These are phyloP conservation scores for Drosophila nikananu DNA, from an alignment of 1,140 invertebrate genomes.

Conservation along the genomic window DNA sequence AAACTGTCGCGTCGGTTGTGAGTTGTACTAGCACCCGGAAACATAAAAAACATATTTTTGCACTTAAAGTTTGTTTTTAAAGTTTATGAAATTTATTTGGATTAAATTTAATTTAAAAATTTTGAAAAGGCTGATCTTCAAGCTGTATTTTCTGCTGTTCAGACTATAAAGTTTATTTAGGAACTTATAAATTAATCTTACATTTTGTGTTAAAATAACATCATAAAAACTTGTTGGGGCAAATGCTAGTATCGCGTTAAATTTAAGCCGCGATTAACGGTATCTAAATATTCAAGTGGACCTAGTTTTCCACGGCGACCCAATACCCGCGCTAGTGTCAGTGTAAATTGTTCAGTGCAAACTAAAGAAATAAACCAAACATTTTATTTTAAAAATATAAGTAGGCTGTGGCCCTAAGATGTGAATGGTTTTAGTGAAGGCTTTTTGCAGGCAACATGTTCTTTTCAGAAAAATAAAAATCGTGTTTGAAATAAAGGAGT, in stretches of 20 bases:
- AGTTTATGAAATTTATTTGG: slow-evolving; percentile 16
- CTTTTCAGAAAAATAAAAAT: neutral
- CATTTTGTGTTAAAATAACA: neutral
- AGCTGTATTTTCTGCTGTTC: neutral
- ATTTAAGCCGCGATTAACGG: slow-evolving; percentile 37
- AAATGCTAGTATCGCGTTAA: neutral
- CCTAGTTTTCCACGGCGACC: slow-evolving; percentile 1
- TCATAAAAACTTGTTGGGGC: neutral
- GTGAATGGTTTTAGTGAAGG: neutral
- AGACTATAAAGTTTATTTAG: neutral
- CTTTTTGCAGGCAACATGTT: neutral
- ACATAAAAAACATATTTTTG: neutral
- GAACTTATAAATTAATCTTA: neutral
- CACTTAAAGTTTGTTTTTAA: neutral
- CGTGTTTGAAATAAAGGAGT: too few relatives aligned
- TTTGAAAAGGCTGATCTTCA: neutral
- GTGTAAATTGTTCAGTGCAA: slow-evolving; percentile 7
- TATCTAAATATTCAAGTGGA: slow-evolving; percentile 42
- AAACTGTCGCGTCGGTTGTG: neutral
- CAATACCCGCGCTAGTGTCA: slow-evolving; percentile 2
- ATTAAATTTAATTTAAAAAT: neutral
- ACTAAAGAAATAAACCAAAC: slow-evolving; percentile 14
- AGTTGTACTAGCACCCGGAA: neutral
- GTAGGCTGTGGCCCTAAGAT: neutral
- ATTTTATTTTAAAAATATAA: neutral